Evolutionary conservation across 2,888 invertebrate genomes (phyloP).

Genomic region (Clistopyga incitator): DNA sequence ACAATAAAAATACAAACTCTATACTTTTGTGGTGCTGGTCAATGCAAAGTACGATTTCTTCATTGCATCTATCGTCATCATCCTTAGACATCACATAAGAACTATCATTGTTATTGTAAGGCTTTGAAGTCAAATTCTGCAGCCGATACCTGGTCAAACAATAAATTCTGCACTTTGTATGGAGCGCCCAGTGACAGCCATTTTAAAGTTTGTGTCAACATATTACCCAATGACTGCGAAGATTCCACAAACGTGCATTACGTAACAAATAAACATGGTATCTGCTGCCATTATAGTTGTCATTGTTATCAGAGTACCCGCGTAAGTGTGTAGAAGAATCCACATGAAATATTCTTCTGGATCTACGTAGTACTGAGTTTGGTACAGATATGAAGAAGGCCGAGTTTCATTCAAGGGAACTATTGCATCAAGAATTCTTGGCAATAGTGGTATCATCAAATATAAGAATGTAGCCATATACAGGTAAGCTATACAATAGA

Average conservation of each 20-base stretch:
- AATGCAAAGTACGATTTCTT: neutral
- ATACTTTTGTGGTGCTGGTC: neutral
- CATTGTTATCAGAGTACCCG: conserved; percentile 16
- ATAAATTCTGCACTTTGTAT: neutral
- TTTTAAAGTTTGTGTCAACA: no score
- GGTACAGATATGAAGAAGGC: conserved; percentile 21
- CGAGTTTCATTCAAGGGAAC: conserved; percentile 47
- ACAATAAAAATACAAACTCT: neutral
- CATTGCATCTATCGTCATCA: neutral
- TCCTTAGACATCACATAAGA: neutral
- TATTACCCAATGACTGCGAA: conserved; percentile 51
- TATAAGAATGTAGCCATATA: neutral
- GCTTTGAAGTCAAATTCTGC: neutral
- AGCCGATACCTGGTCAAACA: neutral
- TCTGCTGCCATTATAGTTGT: conserved; percentile 16
- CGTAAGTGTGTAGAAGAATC: conserved; percentile 46
- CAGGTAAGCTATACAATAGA: neutral
- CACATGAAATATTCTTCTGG: conserved; percentile 37
- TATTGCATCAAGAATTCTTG: conserved; percentile 34
- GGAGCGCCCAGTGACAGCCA: no score
- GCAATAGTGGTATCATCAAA: conserved; percentile 33
- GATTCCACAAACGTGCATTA: conserved; percentile 55
- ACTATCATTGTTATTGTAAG: no score
- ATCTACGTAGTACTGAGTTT: no score
- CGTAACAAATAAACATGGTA: conserved; percentile 26